Conservation (phyloP, 2,113 vertebrate genomes). For the Poeciliopsis turrubarensis region DNA sequence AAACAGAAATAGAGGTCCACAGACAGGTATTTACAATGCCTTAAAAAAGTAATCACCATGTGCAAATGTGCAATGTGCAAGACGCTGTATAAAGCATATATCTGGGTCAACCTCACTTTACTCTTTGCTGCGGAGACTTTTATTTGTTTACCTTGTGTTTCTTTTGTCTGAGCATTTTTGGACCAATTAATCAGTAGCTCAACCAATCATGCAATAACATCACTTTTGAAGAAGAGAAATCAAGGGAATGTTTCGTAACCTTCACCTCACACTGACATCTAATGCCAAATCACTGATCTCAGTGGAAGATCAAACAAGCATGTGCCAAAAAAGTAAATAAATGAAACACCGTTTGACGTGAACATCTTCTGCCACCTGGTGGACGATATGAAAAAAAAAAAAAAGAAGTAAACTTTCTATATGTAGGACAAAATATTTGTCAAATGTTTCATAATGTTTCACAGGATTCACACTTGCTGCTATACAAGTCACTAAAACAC, state of each 20-base stretch:
- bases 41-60: not conserved
- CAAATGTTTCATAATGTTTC: not conserved
- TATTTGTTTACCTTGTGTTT: not conserved
- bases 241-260: not conserved
- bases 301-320: not conserved
- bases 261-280: not conserved
- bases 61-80: not conserved
- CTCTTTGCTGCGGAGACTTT: not conserved
- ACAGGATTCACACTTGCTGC: conserved; percentile 2
- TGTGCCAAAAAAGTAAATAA: not conserved
- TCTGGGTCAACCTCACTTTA: not conserved
- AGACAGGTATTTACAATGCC: not conserved
- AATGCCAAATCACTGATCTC: not conserved
- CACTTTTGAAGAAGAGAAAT: not conserved
- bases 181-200: not conserved
- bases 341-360: not conserved
- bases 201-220: not conserved
- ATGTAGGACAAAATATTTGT: not conserved
- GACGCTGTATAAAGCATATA: not conserved
- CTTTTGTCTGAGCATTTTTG: not conserved
- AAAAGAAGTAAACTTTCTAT: not conserved
- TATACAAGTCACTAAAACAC: not conserved
- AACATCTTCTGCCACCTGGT: conserved; percentile 56
- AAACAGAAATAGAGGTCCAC: not conserved
- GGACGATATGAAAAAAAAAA: conserved; percentile 14